phyloP scores from a whole-genome alignment of 2,113 vertebrate species.

The Emydocephalus ijimae region DNA sequence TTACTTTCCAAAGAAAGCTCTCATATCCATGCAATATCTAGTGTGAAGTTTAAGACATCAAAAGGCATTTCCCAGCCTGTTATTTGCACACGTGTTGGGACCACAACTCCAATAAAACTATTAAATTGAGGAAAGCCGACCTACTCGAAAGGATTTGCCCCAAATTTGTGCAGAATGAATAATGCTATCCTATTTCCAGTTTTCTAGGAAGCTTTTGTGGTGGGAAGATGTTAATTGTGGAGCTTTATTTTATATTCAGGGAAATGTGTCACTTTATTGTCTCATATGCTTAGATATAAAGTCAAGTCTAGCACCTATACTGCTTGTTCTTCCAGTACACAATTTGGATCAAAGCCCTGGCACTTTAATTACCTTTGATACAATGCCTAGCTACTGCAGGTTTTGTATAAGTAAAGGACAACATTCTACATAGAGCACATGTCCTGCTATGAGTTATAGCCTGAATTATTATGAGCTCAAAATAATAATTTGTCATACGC shows the following conservation, averaged over 20 bases:
- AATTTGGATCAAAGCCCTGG: neutral
- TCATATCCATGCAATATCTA: neutral
- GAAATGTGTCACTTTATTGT: neutral
- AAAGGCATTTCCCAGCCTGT: neutral
- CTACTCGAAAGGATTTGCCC: neutral
- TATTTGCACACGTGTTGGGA: neutral
- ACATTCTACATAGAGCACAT: neutral
- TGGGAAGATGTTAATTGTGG: neutral
- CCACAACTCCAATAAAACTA: neutral
- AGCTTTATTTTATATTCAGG: neutral
- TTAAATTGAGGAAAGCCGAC: neutral
- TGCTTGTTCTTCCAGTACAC: neutral
- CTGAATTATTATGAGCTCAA: neutral
- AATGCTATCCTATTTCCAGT: neutral
- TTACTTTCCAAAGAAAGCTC: neutral
- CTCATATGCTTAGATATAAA: neutral
- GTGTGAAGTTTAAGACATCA: neutral
- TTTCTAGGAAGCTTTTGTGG: neutral
- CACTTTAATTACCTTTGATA: neutral
- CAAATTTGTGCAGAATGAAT: neutral
- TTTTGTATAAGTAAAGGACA: neutral
- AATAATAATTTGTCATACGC: neutral
- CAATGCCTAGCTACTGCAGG: neutral
- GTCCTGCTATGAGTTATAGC: neutral
- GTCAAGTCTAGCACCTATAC: neutral